Base-by-base conservation (phyloP, 2,888 invertebrate genomes). In the Eumerus sabulonum region DNA sequence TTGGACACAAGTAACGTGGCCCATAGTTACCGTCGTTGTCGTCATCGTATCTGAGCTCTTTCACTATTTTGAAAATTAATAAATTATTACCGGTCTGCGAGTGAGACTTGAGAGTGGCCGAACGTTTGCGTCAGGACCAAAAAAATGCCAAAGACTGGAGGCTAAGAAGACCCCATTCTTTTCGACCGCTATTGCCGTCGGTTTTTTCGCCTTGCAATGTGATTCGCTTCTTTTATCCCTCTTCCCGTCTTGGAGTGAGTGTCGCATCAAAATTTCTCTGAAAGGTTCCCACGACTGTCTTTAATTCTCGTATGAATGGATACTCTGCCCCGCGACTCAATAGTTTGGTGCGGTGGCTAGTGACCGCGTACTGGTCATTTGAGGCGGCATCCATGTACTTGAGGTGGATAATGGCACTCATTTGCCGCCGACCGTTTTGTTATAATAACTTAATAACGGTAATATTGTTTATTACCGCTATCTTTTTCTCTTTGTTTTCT, bases 281-380 rank as follows among this genome's bases (percentile, higher is more conserved):
- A 12, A 12, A 19, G 18, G 50, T 76, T 76, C 71, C 71, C 76
- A 76, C 76, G 76, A 71, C 56, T 56, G 60, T 76, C 18, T 64
- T 76, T 53, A 14, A 50, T 62, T 47, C 45, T 44, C 35, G 16
- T 42, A n/a, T n/a, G 9, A 36, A 9, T 36, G 5, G 5, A 5
- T 36, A 9, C 11, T 36, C 36, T 36, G 11, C 11, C 5, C 11
- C 36, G 36, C 5, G 36, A 9, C 36, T 36, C 36, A n/a, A n/a
- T n/a, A n/a, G 16, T 42, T n/a, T 38, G 27, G 9, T 19, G 48
- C 42, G 16, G 40, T 12, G 11, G 42, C 16, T 35, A n/a, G 47
- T 64, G 59, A 54, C 48, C 53, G 27, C 70, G 70, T 38, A 47
- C 59, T 38, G 44, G 50, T 45, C 51, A 51, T 64, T 51, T 50